Evolutionary conservation across 2,888 invertebrate genomes (phyloP).

Genomic region (Pecten maximus): DNA sequence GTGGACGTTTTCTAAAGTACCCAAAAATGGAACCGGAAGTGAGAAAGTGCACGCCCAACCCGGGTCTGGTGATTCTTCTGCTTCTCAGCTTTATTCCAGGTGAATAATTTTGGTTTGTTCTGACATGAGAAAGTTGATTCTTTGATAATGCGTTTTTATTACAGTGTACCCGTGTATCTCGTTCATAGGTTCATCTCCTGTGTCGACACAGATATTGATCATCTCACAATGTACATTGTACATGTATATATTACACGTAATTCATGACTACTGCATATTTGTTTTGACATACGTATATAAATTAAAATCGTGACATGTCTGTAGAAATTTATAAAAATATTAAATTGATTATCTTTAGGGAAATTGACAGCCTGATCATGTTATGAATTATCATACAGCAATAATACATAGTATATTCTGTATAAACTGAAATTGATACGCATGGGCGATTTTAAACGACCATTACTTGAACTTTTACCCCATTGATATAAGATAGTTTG

Average conservation of each 20-base stretch:
- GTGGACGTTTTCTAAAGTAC: constrained; percentile 13
- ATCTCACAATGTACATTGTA: too few relatives aligned
- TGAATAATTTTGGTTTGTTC: background rate
- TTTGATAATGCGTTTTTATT: too few relatives aligned
- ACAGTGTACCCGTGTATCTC: background rate
- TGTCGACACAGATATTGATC: too few relatives aligned
- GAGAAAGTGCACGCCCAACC: background rate
- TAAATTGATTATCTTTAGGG: background rate
- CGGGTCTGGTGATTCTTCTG: background rate
- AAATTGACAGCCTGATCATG: background rate
- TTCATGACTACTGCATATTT: too few relatives aligned
- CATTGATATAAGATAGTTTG: background rate
- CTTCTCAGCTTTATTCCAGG: constrained; percentile 2
- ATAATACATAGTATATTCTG: background rate
- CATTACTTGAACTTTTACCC: background rate
- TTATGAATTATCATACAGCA: background rate
- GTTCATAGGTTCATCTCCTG: too few relatives aligned
- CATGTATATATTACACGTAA: too few relatives aligned
- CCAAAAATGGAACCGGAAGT: constrained; percentile 17
- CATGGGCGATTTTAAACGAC: background rate
- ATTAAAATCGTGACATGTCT: too few relatives aligned
- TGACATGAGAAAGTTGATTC: background rate
- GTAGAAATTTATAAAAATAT: background rate
- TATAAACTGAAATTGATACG: background rate
- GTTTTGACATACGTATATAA: too few relatives aligned